A percentile compares a stretch with the other conserved stretches of the same genome.
Conservation (phyloP, 2,797 vertebrate genomes). For the Notoglanidium macrostoma region DNA sequence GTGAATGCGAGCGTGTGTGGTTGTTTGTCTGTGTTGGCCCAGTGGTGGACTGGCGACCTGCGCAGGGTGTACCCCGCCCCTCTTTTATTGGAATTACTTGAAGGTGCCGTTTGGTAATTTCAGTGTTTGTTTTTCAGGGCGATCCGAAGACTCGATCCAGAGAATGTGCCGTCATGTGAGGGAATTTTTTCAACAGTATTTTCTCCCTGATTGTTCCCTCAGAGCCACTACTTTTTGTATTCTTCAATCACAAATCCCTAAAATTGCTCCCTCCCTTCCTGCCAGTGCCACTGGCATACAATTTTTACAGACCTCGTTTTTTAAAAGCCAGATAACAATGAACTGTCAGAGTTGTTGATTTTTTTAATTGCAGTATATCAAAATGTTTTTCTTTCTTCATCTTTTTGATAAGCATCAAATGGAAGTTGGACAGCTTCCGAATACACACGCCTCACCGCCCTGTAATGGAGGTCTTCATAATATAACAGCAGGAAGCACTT, state of each 20-base stretch:
- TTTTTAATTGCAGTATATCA: neutral
- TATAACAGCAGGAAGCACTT: constrained; percentile 18
- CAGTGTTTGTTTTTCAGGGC: constrained; percentile 73
- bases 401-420: neutral
- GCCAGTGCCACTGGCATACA: neutral
- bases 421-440: neutral
- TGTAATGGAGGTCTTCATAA: constrained; percentile 13
- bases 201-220: constrained; percentile 53
- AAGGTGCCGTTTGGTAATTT: neutral
- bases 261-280: constrained; percentile 33
- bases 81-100: neutral
- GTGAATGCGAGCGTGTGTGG: too few species aligned
- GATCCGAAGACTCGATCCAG: constrained; percentile 83
- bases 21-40: too few species aligned
- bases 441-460: neutral
- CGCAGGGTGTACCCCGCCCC: too few species aligned
- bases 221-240: constrained; percentile 83
- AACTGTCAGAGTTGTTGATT: constrained; percentile 37
- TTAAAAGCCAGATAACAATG: constrained; percentile 51
- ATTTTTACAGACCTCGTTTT: constrained; percentile 61
- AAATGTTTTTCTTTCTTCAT: neutral
- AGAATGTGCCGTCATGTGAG: constrained; percentile 94
- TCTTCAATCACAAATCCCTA: constrained; percentile 64
- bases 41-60: too few species aligned
- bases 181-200: constrained; percentile 38